Evolutionary conservation across 2,797 vertebrate genomes (phyloP).

Genomic region (Enteromius thamalakanensis): DNA sequence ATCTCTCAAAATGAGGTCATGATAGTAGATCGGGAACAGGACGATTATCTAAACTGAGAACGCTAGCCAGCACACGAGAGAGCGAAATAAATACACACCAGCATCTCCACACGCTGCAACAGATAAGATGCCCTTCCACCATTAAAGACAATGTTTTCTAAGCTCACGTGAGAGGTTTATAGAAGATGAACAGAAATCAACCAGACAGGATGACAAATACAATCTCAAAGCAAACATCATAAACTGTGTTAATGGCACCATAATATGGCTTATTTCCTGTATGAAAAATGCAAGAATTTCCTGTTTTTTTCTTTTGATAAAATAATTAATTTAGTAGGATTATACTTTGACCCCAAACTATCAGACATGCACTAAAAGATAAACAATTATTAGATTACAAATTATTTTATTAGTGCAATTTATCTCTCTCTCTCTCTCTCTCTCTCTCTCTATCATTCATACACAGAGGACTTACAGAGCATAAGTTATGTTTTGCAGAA

Average conservation of each 20-base stretch:
- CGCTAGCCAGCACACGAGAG: slow-evolving; percentile 48
- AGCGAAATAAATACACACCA: slow-evolving; percentile 61
- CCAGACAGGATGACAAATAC: not conserved
- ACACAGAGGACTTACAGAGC: not conserved
- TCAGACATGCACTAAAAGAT: not conserved
- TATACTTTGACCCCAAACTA: not conserved
- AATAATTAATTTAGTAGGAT: not conserved
- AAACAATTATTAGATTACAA: too few relatives aligned
- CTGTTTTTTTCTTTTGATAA: not conserved
- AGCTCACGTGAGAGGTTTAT: slow-evolving; percentile 10
- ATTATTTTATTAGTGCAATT: not conserved
- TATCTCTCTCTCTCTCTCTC: too few relatives aligned
- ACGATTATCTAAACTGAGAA: slow-evolving; percentile 67
- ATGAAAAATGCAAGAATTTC: too few relatives aligned
- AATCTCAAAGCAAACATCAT: slow-evolving; percentile 1
- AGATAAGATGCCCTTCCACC: slow-evolving; percentile 17
- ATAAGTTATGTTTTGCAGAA: not conserved
- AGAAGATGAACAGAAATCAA: not conserved
- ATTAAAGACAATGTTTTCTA: slow-evolving; percentile 14
- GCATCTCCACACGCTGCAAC: not conserved
- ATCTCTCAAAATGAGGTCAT: slow-evolving; percentile 75
- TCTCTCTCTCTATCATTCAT: not conserved
- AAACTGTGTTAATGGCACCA: not conserved
- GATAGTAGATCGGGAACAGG: slow-evolving; percentile 68
- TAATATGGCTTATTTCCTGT: not conserved